Base-by-base conservation (phyloP, 1,140 invertebrate genomes). In the Sinonovacula constricta region DNA sequence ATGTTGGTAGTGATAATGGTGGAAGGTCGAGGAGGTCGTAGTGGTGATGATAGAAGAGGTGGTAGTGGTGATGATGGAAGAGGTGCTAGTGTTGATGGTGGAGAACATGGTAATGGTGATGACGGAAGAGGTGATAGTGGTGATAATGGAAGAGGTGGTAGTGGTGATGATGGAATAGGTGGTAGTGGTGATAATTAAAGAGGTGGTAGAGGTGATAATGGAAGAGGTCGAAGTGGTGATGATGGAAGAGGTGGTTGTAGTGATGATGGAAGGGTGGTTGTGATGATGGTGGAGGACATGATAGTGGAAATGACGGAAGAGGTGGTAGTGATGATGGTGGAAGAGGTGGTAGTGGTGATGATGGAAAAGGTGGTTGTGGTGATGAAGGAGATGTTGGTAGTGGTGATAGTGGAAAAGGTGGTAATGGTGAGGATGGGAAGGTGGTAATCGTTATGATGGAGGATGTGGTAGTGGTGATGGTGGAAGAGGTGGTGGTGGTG, bases 211-310 rank as follows among this genome's bases (percentile, higher is more conserved):
- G n/a, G n/a, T n/a, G n/a, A n/a, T n/a, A 62, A 1, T 63, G 28
- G 69, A 22, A 63, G 24, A 24, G 51, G 30, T 34, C 4, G 69
- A 18, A 62, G n/a, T n/a, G n/a, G n/a, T n/a, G 56, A 59, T 59
- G 24, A n/a, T n/a, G n/a, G n/a, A n/a, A n/a, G n/a, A n/a, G n/a
- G n/a, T n/a, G n/a, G n/a, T n/a, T n/a, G n/a, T 14, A 14, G 56
- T n/a, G n/a, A n/a, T n/a, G 57, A 12, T 12, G 45, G 10, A 49
- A n/a, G 10, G n/a, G 45, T 49, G n/a, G n/a, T 49, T 12, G 45
- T 49, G 45, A n/a, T 49, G 45, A 49, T 49, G 45, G n/a, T 49
- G 45, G 45, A 10, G n/a, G 45, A 12, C 10, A 49, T 49, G 45
- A n/a, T 49, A 49, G 45, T 49, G n/a, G 45, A n/a, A n/a, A n/a